phyloP scores from a whole-genome alignment of 2,888 invertebrate species.

The Leuctra nigra region DNA sequence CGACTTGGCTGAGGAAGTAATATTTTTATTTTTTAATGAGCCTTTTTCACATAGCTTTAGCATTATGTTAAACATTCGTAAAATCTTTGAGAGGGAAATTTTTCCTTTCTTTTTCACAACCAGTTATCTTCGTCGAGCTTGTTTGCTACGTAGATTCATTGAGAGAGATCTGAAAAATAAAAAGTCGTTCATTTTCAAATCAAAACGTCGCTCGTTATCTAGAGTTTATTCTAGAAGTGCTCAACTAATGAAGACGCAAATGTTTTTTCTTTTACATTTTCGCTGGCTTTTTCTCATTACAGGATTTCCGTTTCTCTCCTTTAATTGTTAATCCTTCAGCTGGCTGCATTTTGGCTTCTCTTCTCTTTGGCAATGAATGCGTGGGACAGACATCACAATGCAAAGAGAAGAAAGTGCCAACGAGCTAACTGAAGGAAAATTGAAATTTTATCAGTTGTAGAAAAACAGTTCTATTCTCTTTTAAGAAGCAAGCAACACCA shows the following conservation, averaged over 20 bases:
- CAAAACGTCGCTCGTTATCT: conserved; percentile 22
- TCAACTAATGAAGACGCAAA: conserved; percentile 18
- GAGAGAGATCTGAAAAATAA: background rate
- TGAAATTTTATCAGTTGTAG: conserved; percentile 20
- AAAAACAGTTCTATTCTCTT: background rate
- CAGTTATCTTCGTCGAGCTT: background rate
- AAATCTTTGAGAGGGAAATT: background rate
- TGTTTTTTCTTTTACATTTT: conserved; percentile 13
- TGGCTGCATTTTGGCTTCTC: conserved; percentile 10
- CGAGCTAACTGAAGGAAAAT: conserved; percentile 22
- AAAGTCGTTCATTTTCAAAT: conserved; percentile 21
- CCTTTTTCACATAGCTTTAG: too few species aligned
- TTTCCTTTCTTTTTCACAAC: background rate
- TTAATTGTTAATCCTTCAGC: conserved; percentile 7
- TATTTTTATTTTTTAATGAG: too few species aligned
- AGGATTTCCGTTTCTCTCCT: background rate
- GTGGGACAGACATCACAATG: conserved; percentile 16
- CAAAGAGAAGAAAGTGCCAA: conserved; percentile 19
- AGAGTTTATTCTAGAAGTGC: conserved; percentile 16
- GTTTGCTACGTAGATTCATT: conserved; percentile 5
- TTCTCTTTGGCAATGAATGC: conserved; percentile 9
- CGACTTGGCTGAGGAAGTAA: too few species aligned
- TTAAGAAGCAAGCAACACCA: too few species aligned
- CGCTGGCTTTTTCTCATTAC: background rate
- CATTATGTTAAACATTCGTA: background rate